phyloP scores from a whole-genome alignment of 1,140 invertebrate species.

The Aricia agestis region DNA sequence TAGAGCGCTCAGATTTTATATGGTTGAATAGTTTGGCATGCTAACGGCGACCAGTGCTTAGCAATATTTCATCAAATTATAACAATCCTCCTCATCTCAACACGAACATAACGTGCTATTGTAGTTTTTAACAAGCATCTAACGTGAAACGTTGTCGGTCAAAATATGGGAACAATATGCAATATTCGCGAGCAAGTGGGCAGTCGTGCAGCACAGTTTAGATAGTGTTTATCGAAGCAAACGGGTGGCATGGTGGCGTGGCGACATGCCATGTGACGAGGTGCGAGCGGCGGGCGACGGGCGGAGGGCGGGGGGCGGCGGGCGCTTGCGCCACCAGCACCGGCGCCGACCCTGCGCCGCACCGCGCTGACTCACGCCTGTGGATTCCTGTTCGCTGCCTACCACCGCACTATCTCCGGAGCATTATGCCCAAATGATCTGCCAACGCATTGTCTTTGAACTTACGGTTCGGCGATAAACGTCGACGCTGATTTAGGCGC shows the following conservation, averaged over 20 bases:
- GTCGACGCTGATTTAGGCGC: slow-evolving; percentile 56
- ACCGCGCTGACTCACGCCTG: slow-evolving; percentile 55
- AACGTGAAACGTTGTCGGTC: neutral
- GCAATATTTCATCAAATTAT: too few relatives aligned
- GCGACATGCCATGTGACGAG: slow-evolving; percentile 17
- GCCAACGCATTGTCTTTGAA: slow-evolving; percentile 72
- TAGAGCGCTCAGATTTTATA: too few relatives aligned
- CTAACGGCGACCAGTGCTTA: too few relatives aligned
- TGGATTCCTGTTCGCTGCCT: slow-evolving; percentile 60
- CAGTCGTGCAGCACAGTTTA: slow-evolving; percentile 10
- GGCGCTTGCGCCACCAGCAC: slow-evolving; percentile 42
- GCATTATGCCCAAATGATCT: slow-evolving; percentile 69
- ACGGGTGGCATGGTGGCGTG: slow-evolving; percentile 31
- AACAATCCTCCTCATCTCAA: too few relatives aligned
- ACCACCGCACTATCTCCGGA: slow-evolving; percentile 53
- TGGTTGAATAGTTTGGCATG: too few relatives aligned
- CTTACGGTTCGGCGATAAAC: slow-evolving; percentile 63
- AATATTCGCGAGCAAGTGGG: slow-evolving; percentile 5
- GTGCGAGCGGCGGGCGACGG: slow-evolving; percentile 29
- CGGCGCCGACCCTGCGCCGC: slow-evolving; percentile 30
- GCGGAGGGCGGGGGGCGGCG: slow-evolving; percentile 34
- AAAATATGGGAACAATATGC: slow-evolving; percentile 9
- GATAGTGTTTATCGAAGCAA: slow-evolving; percentile 18
- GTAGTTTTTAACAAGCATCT: neutral
- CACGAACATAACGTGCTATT: slow-evolving; percentile 13